These are phyloP conservation scores for Ascidia mentula DNA, from an alignment of 23 tunicate genomes.

Conservation along the genomic window DNA sequence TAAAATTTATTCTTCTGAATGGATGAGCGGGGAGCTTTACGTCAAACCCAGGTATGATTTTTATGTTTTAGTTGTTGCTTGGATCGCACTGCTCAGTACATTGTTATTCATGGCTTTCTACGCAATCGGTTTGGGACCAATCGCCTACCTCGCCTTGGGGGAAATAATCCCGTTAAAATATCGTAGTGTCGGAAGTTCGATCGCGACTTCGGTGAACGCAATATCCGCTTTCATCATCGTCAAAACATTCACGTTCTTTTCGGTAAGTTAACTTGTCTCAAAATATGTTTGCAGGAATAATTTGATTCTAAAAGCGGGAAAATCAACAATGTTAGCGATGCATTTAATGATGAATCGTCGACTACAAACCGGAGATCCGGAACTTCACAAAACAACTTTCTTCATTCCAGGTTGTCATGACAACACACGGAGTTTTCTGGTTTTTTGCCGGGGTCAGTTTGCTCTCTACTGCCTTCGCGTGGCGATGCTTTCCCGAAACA, in stretches of 20 bases:
- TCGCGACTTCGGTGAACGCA: constrained; percentile 32
- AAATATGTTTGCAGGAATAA: too few relatives aligned
- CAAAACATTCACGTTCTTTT: constrained; percentile 16
- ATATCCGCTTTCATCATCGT: constrained; percentile 34
- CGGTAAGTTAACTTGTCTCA: constrained; percentile 21
- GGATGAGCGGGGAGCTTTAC: not conserved
- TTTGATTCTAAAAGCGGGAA: too few relatives aligned
- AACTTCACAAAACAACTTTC: too few relatives aligned
- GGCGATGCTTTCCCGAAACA: constrained; percentile 44
- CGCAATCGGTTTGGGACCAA: constrained; percentile 44
- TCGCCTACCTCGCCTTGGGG: constrained; percentile 27
- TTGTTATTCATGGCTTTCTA: constrained; percentile 35
- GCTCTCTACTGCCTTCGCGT: constrained; percentile 6
- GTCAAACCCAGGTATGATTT: not conserved
- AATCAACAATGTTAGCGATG: too few relatives aligned
- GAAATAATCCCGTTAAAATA: constrained; percentile 30
- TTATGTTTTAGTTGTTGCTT: constrained; percentile 17
- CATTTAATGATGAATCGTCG: too few relatives aligned
- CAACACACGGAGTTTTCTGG: constrained; percentile 33
- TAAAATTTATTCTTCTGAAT: too few relatives aligned
- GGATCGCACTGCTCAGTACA: constrained; percentile 13
- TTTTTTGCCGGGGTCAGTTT: constrained; percentile 19
- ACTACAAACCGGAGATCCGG: too few relatives aligned
- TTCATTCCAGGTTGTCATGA: constrained; percentile 18
- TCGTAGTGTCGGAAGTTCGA: constrained; percentile 32